Percentiles rank a stretch among this genome's conserved stretches.
phyloP scores from a whole-genome alignment of 2,113 vertebrate genomes.

The Oplegnathus fasciatus region DNA sequence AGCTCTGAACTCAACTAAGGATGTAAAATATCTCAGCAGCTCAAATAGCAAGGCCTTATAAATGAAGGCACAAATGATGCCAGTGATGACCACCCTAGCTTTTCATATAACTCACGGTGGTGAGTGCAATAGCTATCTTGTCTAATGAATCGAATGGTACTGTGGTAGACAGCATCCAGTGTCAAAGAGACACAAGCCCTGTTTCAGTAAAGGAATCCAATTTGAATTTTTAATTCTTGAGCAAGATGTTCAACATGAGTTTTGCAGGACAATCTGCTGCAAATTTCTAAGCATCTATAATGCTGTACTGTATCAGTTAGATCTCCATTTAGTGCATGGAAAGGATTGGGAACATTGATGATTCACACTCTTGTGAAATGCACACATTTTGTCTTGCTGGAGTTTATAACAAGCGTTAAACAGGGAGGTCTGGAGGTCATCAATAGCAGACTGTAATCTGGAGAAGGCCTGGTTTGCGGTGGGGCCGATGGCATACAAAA shows the following conservation, averaged over 20 bases:
- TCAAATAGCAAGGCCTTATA: neutral
- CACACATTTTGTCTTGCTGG: neutral
- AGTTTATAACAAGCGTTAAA: neutral
- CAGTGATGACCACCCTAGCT: neutral
- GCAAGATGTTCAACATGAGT: neutral
- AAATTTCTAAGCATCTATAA: neutral
- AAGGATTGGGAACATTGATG: rapidly evolving
- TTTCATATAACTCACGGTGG: neutral
- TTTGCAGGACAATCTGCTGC: no score
- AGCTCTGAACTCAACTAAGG: neutral
- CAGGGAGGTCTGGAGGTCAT: neutral
- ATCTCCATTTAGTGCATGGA: neutral
- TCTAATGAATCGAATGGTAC: no score
- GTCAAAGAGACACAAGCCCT: neutral
- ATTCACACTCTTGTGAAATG: neutral
- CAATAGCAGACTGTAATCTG: neutral
- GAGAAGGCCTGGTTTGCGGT: neutral
- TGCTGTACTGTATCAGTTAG: no score
- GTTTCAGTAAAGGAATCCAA: neutral
- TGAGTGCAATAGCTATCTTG: neutral
- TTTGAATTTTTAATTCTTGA: neutral
- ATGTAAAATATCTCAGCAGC: neutral
- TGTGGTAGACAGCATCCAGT: neutral
- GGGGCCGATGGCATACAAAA: neutral
- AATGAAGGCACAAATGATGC: neutral